Base-by-base conservation (phyloP, 2,797 vertebrate genomes). In the Rhynchotus rufescens region DNA sequence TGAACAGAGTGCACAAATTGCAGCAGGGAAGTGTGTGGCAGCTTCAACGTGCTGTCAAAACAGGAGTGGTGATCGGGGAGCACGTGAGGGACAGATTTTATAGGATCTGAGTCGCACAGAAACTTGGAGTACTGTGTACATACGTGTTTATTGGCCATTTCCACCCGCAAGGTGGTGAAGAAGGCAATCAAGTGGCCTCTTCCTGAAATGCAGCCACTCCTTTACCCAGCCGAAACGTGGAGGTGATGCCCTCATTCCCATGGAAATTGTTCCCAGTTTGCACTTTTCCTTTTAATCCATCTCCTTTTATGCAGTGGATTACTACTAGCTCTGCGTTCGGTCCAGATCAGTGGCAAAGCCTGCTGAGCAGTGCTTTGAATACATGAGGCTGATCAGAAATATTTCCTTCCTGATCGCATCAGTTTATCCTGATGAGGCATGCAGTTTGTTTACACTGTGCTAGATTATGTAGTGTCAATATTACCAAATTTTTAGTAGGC, bases 11-110 rank as follows among this genome's bases (percentile, higher is more conserved):
- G 28, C 86, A 32, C 7, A 5, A 79, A 73, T 64, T 77, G 57
- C 57, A 59, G 36, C 4, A 26, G 44, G 52, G 26, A 57, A 22
- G 71, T 30, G 15, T 10, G 26, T 52, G 67, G 12, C 64, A 34
- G 64, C 52, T 95, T 89, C 77, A 61, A 80, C 56, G 65, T 93
- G 44, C 74, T 93, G 80, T 94, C 77, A 67, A 30, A 92, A 64
- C 20, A 74, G 54, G 57, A 77, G 28, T 5, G 67, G 83, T 67
- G 74, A 65, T 71, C 64, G 87, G 66, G 65, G 89, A 77, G 75
- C 69, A 57, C 42, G 65, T 40, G 69, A 84, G 49, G 72, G 71
- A 65, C 61, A 74, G 61, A 71, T 89, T 76, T 54, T 54, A 8
- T 71, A n/a, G 78, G 91, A 71, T 91, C 40, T 32, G 67, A 65